These are phyloP conservation scores for Agonum fuliginosum DNA, from an alignment of 2,888 invertebrate species.

Conservation along the genomic window DNA sequence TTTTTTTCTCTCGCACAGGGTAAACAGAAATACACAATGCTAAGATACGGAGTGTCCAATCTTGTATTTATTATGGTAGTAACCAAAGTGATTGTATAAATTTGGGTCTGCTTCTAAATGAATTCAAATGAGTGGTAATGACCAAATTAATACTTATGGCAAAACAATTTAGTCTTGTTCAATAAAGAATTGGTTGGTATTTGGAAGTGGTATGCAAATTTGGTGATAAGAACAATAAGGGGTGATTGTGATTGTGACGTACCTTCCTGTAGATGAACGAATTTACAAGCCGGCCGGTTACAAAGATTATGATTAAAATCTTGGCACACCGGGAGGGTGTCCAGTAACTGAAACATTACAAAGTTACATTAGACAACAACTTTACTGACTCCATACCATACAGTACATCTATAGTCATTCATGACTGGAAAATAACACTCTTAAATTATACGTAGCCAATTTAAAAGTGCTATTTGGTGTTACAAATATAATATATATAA, in stretches of 20 bases:
- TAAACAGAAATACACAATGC: too few relatives aligned
- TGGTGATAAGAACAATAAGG: too few relatives aligned
- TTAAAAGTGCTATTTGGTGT: not conserved
- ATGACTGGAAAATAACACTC: not conserved
- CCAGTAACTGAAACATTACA: conserved; percentile 93
- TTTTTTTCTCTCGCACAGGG: too few relatives aligned
- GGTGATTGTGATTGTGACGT: conserved; percentile 70
- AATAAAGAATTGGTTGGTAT: too few relatives aligned
- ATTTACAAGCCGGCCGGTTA: conserved; percentile 97
- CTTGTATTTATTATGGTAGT: too few relatives aligned
- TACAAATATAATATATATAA: conserved; percentile 20
- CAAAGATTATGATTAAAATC: conserved; percentile 99
- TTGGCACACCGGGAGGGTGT: conserved; percentile 99
- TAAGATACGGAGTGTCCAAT: too few relatives aligned
- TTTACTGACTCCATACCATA: not conserved
- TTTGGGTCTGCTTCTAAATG: too few relatives aligned
- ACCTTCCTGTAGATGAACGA: conserved; percentile 98
- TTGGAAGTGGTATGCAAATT: too few relatives aligned
- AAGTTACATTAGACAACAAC: not conserved
- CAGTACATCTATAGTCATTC: not conserved
- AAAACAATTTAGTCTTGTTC: too few relatives aligned
- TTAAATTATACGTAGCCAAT: not conserved
- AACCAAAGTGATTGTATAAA: too few relatives aligned
- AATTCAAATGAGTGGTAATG: too few relatives aligned
- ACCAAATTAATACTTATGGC: too few relatives aligned